Evolutionary conservation across 2,797 vertebrate genomes (phyloP).

Genomic region (Pangasius larnaudii): DNA sequence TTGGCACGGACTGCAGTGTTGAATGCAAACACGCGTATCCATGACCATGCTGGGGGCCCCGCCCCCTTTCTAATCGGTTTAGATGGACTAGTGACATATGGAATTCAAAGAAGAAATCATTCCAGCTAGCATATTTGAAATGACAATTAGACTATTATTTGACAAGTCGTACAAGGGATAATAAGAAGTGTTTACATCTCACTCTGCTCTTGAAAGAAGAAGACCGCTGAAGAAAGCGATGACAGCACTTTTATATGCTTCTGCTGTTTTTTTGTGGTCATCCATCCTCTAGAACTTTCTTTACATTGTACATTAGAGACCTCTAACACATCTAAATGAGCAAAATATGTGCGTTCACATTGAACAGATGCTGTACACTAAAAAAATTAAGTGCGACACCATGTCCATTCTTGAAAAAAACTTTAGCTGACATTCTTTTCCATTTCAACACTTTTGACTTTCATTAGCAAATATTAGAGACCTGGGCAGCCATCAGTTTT

Average conservation of each 20-base stretch:
- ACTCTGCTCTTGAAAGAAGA: background rate
- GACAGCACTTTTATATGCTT: background rate
- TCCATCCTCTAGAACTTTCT: background rate
- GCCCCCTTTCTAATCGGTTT: conserved; percentile 29
- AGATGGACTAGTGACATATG: conserved; percentile 34
- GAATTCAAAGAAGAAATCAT: conserved; percentile 34
- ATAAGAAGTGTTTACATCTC: background rate
- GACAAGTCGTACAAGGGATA: conserved; percentile 9
- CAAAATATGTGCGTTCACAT: background rate
- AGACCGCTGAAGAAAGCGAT: background rate
- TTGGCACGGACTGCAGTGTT: conserved; percentile 22
- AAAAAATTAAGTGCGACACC: conserved; percentile 60
- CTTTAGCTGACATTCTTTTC: conserved; percentile 70
- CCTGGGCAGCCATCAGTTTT: conserved; percentile 73
- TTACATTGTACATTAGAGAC: background rate
- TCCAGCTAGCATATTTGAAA: background rate
- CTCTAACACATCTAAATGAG: background rate
- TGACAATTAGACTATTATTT: conserved; percentile 13
- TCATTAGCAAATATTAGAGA: conserved; percentile 77
- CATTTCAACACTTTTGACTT: conserved; percentile 76
- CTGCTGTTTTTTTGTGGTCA: background rate
- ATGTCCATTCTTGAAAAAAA: conserved; percentile 66
- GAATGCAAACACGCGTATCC: conserved; percentile 37
- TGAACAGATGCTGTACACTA: background rate
- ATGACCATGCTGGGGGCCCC: conserved; percentile 31